phyloP scores from a whole-genome alignment of 2,797 vertebrate species.

The Nannoperca australis region DNA sequence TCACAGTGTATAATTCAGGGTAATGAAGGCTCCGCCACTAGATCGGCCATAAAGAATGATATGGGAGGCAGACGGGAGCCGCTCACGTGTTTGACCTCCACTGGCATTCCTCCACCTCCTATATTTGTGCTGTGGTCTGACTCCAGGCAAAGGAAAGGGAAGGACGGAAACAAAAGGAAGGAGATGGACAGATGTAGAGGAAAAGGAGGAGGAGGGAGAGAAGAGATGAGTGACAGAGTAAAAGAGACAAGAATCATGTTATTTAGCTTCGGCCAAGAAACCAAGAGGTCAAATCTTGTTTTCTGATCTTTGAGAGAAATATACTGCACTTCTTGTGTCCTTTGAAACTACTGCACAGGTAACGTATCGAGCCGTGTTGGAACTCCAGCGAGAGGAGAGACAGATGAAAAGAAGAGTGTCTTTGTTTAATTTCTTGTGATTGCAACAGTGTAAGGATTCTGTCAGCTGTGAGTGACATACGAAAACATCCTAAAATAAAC shows the following conservation, averaged over 20 bases:
- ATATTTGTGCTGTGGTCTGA: slow-evolving; percentile 72
- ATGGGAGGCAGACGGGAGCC: slow-evolving; percentile 72
- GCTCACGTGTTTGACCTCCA: slow-evolving; percentile 78
- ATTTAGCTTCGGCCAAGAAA: slow-evolving; percentile 64
- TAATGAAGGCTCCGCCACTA: slow-evolving; percentile 83
- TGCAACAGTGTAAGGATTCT: slow-evolving; percentile 35
- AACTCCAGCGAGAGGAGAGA: slow-evolving; percentile 9
- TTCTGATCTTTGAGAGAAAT: slow-evolving; percentile 65
- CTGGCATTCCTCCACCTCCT: slow-evolving; percentile 79
- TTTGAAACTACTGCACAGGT: slow-evolving; percentile 15
- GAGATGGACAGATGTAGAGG: slow-evolving; percentile 58
- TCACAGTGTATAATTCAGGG: slow-evolving; percentile 80
- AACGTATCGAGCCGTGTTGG: slow-evolving; percentile 3
- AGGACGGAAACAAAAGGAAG: slow-evolving; percentile 37
- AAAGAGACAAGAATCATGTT: slow-evolving; percentile 38
- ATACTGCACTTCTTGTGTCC: slow-evolving; percentile 38
- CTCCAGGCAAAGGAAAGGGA: slow-evolving; percentile 55
- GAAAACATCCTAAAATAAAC: slow-evolving; percentile 66
- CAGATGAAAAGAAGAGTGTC: slow-evolving; percentile 28
- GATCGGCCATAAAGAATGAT: slow-evolving; percentile 83
- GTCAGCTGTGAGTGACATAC: slow-evolving; percentile 45
- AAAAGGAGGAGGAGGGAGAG: slow-evolving; percentile 30
- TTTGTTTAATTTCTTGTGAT: slow-evolving; percentile 53
- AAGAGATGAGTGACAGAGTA: slow-evolving; percentile 55
- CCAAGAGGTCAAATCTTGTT: slow-evolving; percentile 56